Evolutionary conservation across 2,797 vertebrate species (phyloP), one percentile per base, ranked within the genome.

Genomic region (Mallotus villosus): DNA sequence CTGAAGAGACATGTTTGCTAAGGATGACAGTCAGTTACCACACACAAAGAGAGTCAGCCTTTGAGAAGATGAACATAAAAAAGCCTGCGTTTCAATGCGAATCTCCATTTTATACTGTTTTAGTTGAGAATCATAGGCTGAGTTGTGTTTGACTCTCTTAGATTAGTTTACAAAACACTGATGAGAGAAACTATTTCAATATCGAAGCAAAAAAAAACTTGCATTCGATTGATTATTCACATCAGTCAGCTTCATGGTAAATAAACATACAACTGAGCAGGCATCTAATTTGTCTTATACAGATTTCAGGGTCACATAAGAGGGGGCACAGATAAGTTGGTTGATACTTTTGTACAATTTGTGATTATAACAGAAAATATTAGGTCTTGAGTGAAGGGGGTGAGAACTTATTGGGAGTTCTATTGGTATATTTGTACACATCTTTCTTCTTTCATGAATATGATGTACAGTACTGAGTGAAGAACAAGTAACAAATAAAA

Each of bases 391-490:
- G 34, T 22, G n/a, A 63, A 63, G 4, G 53, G 21, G n/a, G 14
- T 19, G 27, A 24, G 34, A 34, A 41, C n/a, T 58, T 58, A 61
- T 58, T 59, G 46, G 22, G 12, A 60, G 25, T 34, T 7, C 24
- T 22, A 67, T 49, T 68, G 60, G 21, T 63, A 72, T 25, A 63
- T 11, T 27, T 67, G 63, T 21, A 55, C 9, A 59, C 8, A 34
- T 37, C 29, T 66, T 72, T 49, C 29, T 63, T 71, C 72, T 74
- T 74, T 60, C 34, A 37, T 57, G 32, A 68, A 74, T 46, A 68
- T 41, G 67, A 59, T 41, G 49, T 46, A 58, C 25, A 68, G 14
- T 58, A 46, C n/a, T 61, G 32, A 59, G 7, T 27, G 24, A 53
- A 21, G 55, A 0, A 7, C 58, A 74, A 55, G 51, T 17, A 3